Evolutionary conservation across 2,888 invertebrate species (phyloP).

Genomic region (Cantharis rufa): DNA sequence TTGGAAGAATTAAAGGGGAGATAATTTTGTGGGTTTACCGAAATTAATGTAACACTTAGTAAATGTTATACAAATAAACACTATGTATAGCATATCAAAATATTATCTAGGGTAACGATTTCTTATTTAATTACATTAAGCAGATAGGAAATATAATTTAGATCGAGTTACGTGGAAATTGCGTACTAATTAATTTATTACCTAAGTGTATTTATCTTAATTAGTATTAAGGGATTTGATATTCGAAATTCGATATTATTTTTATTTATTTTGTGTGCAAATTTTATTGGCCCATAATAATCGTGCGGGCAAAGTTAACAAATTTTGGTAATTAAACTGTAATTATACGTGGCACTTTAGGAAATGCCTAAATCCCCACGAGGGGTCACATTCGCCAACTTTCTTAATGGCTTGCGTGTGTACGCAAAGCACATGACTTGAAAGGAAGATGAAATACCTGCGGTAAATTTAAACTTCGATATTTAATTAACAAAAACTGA

Average conservation of each 20-base stretch:
- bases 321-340: conserved; percentile 22
- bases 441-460: neutral
- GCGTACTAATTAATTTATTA: conserved; percentile 8
- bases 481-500: neutral
- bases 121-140: neutral
- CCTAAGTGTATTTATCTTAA: conserved; percentile 1
- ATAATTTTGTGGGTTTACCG: neutral
- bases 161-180: conserved; percentile 1
- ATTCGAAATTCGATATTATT: neutral
- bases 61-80: neutral
- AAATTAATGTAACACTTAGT: neutral
- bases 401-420: conserved; percentile 21
- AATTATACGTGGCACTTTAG: conserved; percentile 24
- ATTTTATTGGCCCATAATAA: neutral
- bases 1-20: too few relatives aligned
- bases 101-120: neutral
- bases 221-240: neutral
- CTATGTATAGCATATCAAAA: neutral
- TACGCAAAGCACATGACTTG: conserved; percentile 15
- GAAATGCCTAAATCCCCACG: conserved; percentile 20
- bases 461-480: neutral
- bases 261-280: neutral
- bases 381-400: conserved; percentile 21
- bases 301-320: neutral
- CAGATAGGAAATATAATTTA: conserved; percentile 4